Base-by-base conservation (phyloP, 1,140 invertebrate species). In the Apis dorsata region DNA sequence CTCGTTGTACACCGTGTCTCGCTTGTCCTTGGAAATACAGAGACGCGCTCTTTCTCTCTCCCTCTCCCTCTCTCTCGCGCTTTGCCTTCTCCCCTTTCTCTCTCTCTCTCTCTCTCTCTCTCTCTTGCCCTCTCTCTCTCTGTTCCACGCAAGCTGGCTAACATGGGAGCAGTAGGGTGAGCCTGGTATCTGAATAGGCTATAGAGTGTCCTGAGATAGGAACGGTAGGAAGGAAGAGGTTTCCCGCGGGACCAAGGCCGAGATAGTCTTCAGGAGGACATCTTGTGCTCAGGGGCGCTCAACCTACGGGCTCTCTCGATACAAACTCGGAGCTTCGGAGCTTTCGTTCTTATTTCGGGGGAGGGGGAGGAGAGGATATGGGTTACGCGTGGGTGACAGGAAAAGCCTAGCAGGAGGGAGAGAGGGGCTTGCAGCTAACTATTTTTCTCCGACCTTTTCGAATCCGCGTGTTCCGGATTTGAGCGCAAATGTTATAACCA, bases 261-360 rank as follows among this genome's bases (percentile, higher is more conserved):
- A 94, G 93, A 94, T 93, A 94, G 93, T 93, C 92, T 93, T 94
- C 90, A 92, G 90, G 91, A 93, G 92, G 91, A 93, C 92, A 93
- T 93, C 91, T 91, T 91, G 91, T 77, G 89, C 81, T 86, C 91
- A 91, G 90, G 81, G 92, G 90, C 91, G 85, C 91, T 92, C 90
- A 90, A 91, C 91, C 66, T 73, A 49, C 60, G 85, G 65, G 34
- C 2, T 34, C 77, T 65, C 80, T 85, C 88, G 83, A 89, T 88
- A 89, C 83, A 75, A 77, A 44, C 34, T 44, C 68, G 57, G 13
- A 55, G 70, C 68, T 81, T 76, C 59, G 34, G 65, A 85, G 84
- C 84, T 88, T 88, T 88, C 86, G 80, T 88, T 76, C 87, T 72
- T 68, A 71, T 83, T 73, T 65, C 5, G 34, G 34, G 34, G 78